Evolutionary conservation across 2,888 invertebrate species (phyloP), one percentile per base, ranked within the genome.

Genomic region (Microctonus brassicae): DNA sequence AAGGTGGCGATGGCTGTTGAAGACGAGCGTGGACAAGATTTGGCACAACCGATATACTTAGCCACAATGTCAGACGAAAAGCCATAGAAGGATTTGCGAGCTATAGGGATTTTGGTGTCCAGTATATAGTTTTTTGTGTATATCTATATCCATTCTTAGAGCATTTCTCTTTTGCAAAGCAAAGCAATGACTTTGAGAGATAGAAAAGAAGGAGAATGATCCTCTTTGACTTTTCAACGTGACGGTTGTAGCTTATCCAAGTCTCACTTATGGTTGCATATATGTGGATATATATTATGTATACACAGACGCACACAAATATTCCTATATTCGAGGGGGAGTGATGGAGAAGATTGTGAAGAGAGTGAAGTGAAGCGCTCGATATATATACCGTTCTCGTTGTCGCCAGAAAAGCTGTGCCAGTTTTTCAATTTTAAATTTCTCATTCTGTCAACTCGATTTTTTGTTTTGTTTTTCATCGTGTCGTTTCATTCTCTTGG

Each of bases 381-480:
- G 22, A 55, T n/a, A 24, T 24, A 34, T 57, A 55, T 57, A 26
- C 13, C 29, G 29, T 33, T 58, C 20, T 69, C 47, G 36, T 53
- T n/a, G 22, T 64, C 52, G 33, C 24, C 34, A 26, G 42, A 53
- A 62, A 70, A 55, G 36, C 69, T 29, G 55, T 64, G 42, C 63
- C 24, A 33, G 39, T 39, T 47, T 57, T 64, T 70, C 70, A 70
- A 70, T 70, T 64, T 63, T 70, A 47, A 64, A 70, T 70, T 70
- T 58, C 34, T 64, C 39, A 60, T 61, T 61, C 61, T 34, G 55
- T 55, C 65, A 66, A 57, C 39, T n/a, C n/a, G n/a, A n/a, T n/a
- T n/a, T n/a, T n/a, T 55, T 55, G 20, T 36, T 57, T 42, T 39
- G 36, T 66, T 57, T 36, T 22, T 29, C 53, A 52, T 64, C 53